phyloP scores from a whole-genome alignment of 2,797 vertebrate species.

The Rhinatrema bivittatum region DNA sequence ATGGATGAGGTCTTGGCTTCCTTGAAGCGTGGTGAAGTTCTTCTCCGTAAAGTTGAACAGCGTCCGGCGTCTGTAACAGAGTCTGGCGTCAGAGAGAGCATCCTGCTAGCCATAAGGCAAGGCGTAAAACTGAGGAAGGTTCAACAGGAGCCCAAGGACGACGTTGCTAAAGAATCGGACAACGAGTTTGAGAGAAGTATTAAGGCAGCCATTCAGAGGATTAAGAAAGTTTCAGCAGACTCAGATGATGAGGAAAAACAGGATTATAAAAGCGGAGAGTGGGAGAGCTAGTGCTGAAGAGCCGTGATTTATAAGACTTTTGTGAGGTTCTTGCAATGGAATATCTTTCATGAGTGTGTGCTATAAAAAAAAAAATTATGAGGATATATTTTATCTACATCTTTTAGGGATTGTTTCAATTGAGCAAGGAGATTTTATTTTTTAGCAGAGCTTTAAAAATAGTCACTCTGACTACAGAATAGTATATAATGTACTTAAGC shows the following conservation, averaged over 20 bases:
- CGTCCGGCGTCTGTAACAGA: neutral
- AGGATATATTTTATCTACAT: no score
- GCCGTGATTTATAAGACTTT: no score
- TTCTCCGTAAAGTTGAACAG: slow-evolving; percentile 53
- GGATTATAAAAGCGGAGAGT: slow-evolving; percentile 60
- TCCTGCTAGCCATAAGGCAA: slow-evolving; percentile 78
- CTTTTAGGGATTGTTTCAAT: no score
- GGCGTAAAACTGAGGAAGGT: slow-evolving; percentile 83
- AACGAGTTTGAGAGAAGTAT: slow-evolving; percentile 86
- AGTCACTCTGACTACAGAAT: no score
- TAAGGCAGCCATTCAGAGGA: slow-evolving; percentile 84
- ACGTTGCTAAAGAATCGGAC: slow-evolving; percentile 16
- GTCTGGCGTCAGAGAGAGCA: slow-evolving; percentile 50
- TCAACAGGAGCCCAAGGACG: slow-evolving; percentile 7
- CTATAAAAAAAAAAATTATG: no score
- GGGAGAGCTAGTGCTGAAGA: slow-evolving; percentile 83
- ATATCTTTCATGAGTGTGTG: no score
- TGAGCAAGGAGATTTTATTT: no score
- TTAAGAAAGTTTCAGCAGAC: slow-evolving; percentile 83
- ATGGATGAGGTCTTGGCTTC: slow-evolving; percentile 92
- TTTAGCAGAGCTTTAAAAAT: no score
- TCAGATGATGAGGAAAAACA: slow-evolving; percentile 76
- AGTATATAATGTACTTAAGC: no score
- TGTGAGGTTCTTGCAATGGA: no score
- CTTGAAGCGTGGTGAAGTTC: slow-evolving; percentile 62